These are phyloP conservation scores for Carduelis carduelis DNA, from an alignment of 2,797 vertebrate species.

Conservation along the genomic window DNA sequence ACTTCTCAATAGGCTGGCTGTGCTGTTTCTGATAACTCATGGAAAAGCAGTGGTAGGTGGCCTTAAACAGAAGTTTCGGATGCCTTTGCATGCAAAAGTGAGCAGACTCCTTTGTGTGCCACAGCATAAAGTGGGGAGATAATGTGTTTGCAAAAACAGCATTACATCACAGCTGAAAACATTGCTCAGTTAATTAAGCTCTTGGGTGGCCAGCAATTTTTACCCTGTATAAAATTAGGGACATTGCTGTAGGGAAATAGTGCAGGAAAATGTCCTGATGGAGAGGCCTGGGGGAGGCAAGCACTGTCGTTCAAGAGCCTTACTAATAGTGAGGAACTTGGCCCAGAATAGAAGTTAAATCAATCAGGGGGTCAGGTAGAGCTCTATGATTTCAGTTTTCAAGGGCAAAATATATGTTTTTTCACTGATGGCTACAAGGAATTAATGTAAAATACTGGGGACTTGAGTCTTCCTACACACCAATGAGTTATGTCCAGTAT, in stretches of 20 bases:
- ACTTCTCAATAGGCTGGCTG: neutral
- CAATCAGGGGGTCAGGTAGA: neutral
- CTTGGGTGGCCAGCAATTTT: constrained; percentile 10
- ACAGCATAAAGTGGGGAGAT: neutral
- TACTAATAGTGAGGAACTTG: neutral
- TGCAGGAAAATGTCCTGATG: neutral
- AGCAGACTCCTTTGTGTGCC: neutral
- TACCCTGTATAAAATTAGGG: neutral
- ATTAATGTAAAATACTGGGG: neutral
- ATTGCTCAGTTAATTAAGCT: neutral
- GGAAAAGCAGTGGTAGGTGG: neutral
- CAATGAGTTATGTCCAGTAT: neutral
- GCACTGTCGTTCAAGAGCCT: neutral
- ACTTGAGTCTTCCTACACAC: neutral
- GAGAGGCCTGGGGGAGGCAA: neutral
- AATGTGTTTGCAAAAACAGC: constrained; percentile 7
- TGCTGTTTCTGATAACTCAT: constrained; percentile 5
- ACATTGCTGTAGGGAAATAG: neutral
- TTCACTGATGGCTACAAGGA: neutral
- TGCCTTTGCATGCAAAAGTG: neutral
- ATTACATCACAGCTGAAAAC: constrained; percentile 25
- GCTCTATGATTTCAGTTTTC: neutral
- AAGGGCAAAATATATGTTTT: neutral
- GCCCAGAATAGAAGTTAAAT: neutral
- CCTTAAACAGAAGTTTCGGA: neutral